A percentile compares a stretch with the other conserved stretches of the same genome.
Conservation (phyloP, 2,888 invertebrate species). For the Macrophya alboannulata region DNA sequence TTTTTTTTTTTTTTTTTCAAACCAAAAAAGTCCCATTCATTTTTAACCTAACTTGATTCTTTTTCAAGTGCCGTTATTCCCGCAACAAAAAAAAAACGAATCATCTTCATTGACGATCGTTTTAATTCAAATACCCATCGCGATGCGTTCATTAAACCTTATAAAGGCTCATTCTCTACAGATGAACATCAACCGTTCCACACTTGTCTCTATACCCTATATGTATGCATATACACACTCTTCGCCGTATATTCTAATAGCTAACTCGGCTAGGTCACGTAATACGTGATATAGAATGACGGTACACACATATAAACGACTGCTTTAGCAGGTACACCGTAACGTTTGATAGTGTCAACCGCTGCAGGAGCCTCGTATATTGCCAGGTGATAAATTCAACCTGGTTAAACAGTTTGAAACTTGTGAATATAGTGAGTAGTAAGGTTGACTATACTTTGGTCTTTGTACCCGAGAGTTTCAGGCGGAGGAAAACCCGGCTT, state of each 20-base stretch:
- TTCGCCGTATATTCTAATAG: slow-evolving; percentile 23
- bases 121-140: not conserved
- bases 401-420: not conserved
- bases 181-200: not conserved
- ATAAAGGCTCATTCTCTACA: not conserved
- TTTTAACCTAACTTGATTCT: slow-evolving; percentile 16
- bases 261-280: not conserved
- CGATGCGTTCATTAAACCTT: not conserved
- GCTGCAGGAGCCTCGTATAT: slow-evolving; percentile 24
- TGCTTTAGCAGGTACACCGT: slow-evolving; percentile 6
- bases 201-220: not conserved
- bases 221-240: not conserved
- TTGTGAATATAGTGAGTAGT: not conserved
- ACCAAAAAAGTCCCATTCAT: not conserved
- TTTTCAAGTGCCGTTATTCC: not conserved
- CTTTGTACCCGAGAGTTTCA: no score
- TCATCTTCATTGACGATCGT: not conserved
- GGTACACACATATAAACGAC: not conserved
- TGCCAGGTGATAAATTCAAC: slow-evolving; percentile 43
- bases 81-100: not conserved
- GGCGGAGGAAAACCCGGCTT: not conserved
- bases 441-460: not conserved
- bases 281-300: slow-evolving; percentile 23
- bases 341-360: slow-evolving; percentile 28
- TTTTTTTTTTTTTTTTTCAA: not conserved